Evolutionary conservation across 2,888 invertebrate genomes (phyloP), one percentile per base, ranked within the genome.

Genomic region (Agrochola litura): DNA sequence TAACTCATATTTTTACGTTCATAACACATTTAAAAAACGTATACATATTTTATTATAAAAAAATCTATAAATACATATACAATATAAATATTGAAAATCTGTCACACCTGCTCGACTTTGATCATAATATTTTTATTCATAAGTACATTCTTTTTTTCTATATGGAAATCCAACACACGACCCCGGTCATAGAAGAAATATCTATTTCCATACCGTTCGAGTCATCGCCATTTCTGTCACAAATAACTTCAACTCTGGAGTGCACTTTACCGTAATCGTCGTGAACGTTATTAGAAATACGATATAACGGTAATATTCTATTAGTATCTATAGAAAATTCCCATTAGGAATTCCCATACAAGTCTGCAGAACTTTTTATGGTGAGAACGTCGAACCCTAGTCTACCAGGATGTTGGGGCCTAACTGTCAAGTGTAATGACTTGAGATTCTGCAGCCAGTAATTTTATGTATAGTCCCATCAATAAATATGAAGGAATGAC

Each of bases 291-390:
- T 69, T 76, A 72, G 54, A 2, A 60, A 68, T 60, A 71, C 69
- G 22, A 30, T n/a, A 41, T 60, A 82, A 77, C 83, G 66, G 73
- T 73, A 61, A 37, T 25, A 56, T 70, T 64, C 82, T 82, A 85
- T 77, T 72, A 61, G 69, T 61, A 37, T 37, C 63, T 22, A 82
- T 69, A 77, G 83, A 77, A 85, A 83, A 72, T 74, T 70, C 70
- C 73, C 60, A 83, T 82, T 83, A 83, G 16, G 56, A 86, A 73
- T 77, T 85, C 86, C 78, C 86, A 77, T 85, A 83, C 69, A 73
- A 73, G 77, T 68, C 86, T 65, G 37, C 14, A 25, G 46, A 64
- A 72, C 30, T 83, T 86, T 83, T 83, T 83, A 86, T 83, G 67
- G 71, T 73, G 70, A 41, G 81, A 81, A 52, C 56, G 25, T 58